Evolutionary conservation across 2,113 vertebrate species (phyloP), one percentile per base, ranked within the genome.

Genomic region (Mionectes macconnelli): DNA sequence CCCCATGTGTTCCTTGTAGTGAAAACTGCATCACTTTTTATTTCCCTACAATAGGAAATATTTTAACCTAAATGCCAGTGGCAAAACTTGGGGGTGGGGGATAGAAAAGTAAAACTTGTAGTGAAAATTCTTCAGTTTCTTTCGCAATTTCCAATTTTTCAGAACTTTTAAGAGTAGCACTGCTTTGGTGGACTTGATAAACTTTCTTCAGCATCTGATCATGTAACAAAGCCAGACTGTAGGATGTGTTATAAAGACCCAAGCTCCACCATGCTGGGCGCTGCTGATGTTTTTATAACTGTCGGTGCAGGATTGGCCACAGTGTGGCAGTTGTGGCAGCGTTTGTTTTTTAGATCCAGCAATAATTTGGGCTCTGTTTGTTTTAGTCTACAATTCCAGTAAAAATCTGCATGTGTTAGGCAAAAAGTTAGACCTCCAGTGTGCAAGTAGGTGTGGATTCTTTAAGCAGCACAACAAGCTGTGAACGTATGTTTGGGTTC

Each of bases 261-360:
- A 40, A n/a, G 1, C 10, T 87, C 27, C 15, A 11, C 14, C 5
- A 7, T 30, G 18, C 31, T 13, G 13, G 27, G 28, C 37, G 9
- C 31, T 62, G 45, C 20, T 39, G 9, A 44, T 27, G 1, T 42
- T 57, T 42, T 44, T 56, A 31, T 47, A 30, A 85, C 33, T 19
- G 40, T 37, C 55, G 62, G 0, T 59, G 12, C 5, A 39, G 50
- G 23, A 35, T 24, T 73, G 68, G 45, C n/a, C 57, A 57, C 2
- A 1, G 23, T 40, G 74, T 78, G 49, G 55, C 68, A 62, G 28
- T 62, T 92, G 55, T 31, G 25, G 57, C 90, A 47, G 28, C 19
- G 4, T 1, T 0, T 18, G 25, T 0, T 6, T 22, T 89, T 67
- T 35, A 44, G 10, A 45, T 62, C n/a, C 57, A 42, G 12, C 24